A percentile compares a stretch with the other conserved stretches of the same genome.
Evolutionary conservation across 2,113 vertebrate genomes (phyloP).

Genomic region (Vulpes lagopus): DNA sequence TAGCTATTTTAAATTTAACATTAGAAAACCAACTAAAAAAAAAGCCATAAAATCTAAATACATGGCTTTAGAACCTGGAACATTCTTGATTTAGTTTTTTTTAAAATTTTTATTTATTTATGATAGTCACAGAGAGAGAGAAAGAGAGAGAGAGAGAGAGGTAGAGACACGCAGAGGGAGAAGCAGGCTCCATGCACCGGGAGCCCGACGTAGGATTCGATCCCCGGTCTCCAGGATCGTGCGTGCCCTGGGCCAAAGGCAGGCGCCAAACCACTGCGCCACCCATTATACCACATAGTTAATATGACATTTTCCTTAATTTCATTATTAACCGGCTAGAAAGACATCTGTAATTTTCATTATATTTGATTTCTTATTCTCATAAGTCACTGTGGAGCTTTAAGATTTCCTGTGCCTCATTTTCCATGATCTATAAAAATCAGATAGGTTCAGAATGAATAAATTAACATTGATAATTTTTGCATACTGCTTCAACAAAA

Average conservation of each 20-base stretch:
- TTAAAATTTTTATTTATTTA: no score
- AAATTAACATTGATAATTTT: conserved; percentile 58
- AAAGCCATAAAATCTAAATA: neutral
- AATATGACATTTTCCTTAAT: conserved; percentile 41
- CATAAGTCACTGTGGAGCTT: neutral
- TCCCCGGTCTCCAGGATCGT: no score
- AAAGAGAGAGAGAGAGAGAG: no score
- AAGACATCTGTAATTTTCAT: conserved; percentile 30
- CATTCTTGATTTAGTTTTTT: neutral
- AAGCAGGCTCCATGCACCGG: no score
- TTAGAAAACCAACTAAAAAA: neutral
- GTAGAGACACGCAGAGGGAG: no score
- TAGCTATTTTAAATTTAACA: conserved; percentile 17
- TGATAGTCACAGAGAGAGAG: no score
- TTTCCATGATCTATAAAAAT: conserved; percentile 43
- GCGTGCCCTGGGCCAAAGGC: no score
- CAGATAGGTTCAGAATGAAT: conserved; percentile 43
- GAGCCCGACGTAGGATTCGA: no score
- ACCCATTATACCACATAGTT: neutral
- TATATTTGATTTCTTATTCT: conserved; percentile 35
- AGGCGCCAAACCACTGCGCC: no score
- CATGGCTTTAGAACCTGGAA: neutral
- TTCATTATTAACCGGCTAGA: conserved; percentile 18
- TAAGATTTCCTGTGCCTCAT: conserved; percentile 1
- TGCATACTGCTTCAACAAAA: neutral